Conservation (phyloP, 2,797 vertebrate species). For the Paedocypris micromegethes region DNA sequence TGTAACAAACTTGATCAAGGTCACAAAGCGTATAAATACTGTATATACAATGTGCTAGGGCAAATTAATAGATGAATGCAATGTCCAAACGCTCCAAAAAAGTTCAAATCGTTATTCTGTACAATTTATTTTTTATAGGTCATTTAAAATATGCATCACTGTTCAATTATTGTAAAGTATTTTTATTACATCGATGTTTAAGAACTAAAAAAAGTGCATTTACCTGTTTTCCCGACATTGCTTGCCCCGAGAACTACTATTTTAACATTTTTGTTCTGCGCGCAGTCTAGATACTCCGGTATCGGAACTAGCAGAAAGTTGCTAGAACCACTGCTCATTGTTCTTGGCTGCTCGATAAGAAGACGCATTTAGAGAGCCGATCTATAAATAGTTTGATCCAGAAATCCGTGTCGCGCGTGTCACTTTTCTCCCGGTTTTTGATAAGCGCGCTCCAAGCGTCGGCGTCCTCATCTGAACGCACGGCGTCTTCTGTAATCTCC, state of each 20-base stretch:
- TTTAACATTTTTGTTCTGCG: constrained; percentile 84
- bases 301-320: constrained; percentile 89
- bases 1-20: not conserved
- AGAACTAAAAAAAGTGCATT: too few species aligned
- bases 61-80: too few species aligned
- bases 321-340: constrained; percentile 80
- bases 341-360: constrained; percentile 61
- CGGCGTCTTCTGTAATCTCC: constrained; percentile 10
- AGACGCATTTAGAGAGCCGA: constrained; percentile 65
- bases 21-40: constrained; percentile 4
- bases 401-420: too few species aligned
- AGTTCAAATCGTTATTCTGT: too few species aligned
- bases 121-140: too few species aligned
- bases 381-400: constrained; percentile 34
- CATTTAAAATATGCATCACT: not conserved
- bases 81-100: too few species aligned
- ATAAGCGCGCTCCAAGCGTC: constrained; percentile 16
- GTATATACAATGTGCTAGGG: too few species aligned
- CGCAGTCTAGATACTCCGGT: constrained; percentile 81
- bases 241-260: constrained; percentile 86
- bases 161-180: not conserved
- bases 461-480: constrained; percentile 27
- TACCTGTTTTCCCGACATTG: constrained; percentile 89
- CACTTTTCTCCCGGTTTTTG: not conserved
- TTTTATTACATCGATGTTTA: too few species aligned